phyloP scores from a whole-genome alignment of 2,888 invertebrate genomes.

The Periphyllus acericola region DNA sequence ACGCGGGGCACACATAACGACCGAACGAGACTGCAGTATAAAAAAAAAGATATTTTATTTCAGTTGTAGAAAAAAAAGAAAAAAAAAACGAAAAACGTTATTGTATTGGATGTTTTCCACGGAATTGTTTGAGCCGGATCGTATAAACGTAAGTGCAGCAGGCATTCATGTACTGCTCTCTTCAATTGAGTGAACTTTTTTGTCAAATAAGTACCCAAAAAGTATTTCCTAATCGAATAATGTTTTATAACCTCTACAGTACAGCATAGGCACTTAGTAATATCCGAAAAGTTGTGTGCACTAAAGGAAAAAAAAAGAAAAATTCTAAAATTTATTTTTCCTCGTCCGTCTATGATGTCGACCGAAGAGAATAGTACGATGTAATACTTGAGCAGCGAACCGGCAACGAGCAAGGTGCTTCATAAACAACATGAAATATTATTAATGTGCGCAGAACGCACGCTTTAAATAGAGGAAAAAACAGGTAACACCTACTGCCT shows the following conservation, averaged over 20 bases:
- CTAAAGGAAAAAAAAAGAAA: neutral
- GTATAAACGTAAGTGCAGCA: conserved; percentile 30
- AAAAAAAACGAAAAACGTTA: conserved; percentile 47
- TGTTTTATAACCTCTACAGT: conserved; percentile 17
- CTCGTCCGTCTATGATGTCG: too few relatives aligned
- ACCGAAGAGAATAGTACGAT: too few relatives aligned
- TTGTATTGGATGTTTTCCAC: conserved; percentile 22
- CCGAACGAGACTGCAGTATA: conserved; percentile 26
- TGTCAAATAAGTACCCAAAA: conserved; percentile 48
- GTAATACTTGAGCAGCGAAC: too few relatives aligned
- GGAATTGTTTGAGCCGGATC: conserved; percentile 37
- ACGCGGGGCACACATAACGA: conserved; percentile 12
- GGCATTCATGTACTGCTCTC: neutral
- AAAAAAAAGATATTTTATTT: conserved; percentile 56
- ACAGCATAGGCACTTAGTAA: conserved; percentile 32
- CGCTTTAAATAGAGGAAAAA: too few relatives aligned
- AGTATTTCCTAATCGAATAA: conserved; percentile 53
- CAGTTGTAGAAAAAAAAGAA: conserved; percentile 26
- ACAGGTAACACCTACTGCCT: too few relatives aligned
- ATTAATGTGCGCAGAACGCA: too few relatives aligned
- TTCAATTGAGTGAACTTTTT: conserved; percentile 12
- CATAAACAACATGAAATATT: too few relatives aligned
- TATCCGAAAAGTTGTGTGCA: neutral
- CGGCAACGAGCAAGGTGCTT: too few relatives aligned
- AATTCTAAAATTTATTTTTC: too few relatives aligned